Evolutionary conservation across 2,113 vertebrate species (phyloP).

Genomic region (Motacilla alba): DNA sequence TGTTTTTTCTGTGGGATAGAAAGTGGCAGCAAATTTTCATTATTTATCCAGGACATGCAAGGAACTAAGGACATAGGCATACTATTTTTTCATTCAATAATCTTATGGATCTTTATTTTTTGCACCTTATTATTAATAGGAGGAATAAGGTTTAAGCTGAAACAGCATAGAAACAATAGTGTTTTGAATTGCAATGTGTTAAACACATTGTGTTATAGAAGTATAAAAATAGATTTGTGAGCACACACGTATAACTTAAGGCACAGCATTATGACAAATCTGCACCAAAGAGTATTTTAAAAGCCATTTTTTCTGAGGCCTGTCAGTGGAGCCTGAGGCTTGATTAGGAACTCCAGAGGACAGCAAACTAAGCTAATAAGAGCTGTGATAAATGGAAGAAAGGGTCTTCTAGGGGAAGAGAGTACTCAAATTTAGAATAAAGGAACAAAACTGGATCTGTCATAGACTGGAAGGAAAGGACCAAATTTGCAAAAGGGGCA

Average conservation of each 20-base stretch:
- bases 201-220: background rate
- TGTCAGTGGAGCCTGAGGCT: background rate
- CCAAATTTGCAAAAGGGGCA: background rate
- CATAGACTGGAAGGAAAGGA: background rate
- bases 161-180: background rate
- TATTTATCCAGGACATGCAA: background rate
- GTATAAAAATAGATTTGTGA: background rate
- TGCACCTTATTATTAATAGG: background rate
- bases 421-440: background rate
- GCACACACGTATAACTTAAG: background rate
- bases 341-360: background rate
- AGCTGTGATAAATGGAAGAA: background rate
- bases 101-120: background rate
- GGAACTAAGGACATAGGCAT: background rate
- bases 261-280: background rate
- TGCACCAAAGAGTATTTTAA: background rate
- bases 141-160: background rate
- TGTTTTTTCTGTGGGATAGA: background rate
- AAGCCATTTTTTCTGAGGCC: background rate
- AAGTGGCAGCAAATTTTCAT: rapidly evolving
- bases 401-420: background rate
- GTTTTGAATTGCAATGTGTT: background rate
- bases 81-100: background rate
- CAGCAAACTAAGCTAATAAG: background rate
- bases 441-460: background rate